phyloP scores from a whole-genome alignment of 2,888 invertebrate genomes.

The Phortica magna region DNA sequence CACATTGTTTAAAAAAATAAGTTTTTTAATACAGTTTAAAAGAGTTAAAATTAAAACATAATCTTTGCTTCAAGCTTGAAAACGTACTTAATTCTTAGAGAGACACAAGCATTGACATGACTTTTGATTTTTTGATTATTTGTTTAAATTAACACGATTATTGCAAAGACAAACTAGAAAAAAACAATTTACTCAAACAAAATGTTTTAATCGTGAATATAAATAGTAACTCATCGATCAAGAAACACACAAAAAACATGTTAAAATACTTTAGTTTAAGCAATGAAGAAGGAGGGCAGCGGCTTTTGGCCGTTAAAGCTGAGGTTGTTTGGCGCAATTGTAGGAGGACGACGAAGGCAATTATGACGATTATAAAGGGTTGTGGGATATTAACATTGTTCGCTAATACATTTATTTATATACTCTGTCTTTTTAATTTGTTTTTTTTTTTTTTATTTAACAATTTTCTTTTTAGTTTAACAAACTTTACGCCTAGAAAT shows the following conservation, averaged over 20 bases:
- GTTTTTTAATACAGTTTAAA: conserved; percentile 9
- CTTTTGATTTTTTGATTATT: conserved; percentile 10
- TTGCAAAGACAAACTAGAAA: not conserved
- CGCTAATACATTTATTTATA: conserved; percentile 54
- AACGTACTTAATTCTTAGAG: conserved; percentile 6
- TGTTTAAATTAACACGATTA: not conserved
- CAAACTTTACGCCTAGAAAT: conserved; percentile 70
- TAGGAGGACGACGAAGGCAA: conserved; percentile 41
- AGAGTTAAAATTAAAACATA: conserved; percentile 13
- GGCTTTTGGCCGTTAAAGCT: not conserved
- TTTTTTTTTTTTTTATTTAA: conserved; percentile 38
- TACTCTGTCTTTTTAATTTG: conserved; percentile 37
- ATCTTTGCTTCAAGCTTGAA: conserved; percentile 29
- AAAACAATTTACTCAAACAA: no score
- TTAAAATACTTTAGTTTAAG: not conserved
- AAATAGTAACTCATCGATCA: not conserved
- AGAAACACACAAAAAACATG: not conserved
- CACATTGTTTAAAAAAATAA: conserved; percentile 5
- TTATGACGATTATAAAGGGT: conserved; percentile 20
- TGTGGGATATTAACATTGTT: conserved; percentile 39
- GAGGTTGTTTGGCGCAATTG: not conserved
- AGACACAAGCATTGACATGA: conserved; percentile 2
- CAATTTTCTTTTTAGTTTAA: conserved; percentile 52
- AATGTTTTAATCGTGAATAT: no score
- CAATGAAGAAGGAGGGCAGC: not conserved